Evolutionary conservation across 2,113 vertebrate genomes (phyloP).

Genomic region (Tretioscincus oriximinensis): DNA sequence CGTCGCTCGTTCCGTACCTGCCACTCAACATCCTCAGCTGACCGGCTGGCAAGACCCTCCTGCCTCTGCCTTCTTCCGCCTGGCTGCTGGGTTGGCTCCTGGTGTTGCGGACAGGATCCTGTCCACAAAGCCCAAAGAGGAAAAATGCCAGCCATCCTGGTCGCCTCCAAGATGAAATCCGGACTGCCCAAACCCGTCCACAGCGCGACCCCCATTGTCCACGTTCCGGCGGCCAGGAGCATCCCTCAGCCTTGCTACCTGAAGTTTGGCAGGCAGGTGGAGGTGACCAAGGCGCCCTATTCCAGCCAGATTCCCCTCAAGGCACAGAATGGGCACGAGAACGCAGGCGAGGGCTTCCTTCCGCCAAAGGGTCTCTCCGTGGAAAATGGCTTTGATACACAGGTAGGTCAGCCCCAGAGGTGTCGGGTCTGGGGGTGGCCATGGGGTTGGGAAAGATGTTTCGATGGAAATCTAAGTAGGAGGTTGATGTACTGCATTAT

Average conservation of each 20-base stretch:
- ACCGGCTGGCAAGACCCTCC: conserved; percentile 39
- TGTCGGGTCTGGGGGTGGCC: neutral
- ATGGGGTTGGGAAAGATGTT: neutral
- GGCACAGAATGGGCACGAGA: conserved; percentile 70
- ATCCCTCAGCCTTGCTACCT: conserved; percentile 83
- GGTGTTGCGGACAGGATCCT: conserved; percentile 72
- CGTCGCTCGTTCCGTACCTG: neutral
- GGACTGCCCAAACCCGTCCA: conserved; percentile 95
- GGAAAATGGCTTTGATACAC: conserved; percentile 82
- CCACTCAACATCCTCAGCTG: conserved; percentile 31
- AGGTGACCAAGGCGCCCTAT: conserved; percentile 78
- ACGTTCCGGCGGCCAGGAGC: conserved; percentile 78
- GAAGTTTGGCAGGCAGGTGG: conserved; percentile 80
- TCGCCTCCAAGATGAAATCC: conserved; percentile 96
- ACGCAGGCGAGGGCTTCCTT: conserved; percentile 65
- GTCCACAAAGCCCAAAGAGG: conserved; percentile 77
- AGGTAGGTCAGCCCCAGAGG: conserved; percentile 87
- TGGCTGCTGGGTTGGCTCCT: conserved; percentile 57
- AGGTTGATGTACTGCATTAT: neutral
- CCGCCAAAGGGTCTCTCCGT: conserved; percentile 64
- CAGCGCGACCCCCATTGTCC: conserved; percentile 90
- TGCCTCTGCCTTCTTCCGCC: conserved; percentile 37
- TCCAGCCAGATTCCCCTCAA: conserved; percentile 82
- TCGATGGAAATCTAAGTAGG: neutral
- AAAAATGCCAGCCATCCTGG: conserved; percentile 97